Evolutionary conservation across 2,888 invertebrate species (phyloP), one percentile per base, ranked within the genome.

Genomic region (Lottia gigantea): DNA sequence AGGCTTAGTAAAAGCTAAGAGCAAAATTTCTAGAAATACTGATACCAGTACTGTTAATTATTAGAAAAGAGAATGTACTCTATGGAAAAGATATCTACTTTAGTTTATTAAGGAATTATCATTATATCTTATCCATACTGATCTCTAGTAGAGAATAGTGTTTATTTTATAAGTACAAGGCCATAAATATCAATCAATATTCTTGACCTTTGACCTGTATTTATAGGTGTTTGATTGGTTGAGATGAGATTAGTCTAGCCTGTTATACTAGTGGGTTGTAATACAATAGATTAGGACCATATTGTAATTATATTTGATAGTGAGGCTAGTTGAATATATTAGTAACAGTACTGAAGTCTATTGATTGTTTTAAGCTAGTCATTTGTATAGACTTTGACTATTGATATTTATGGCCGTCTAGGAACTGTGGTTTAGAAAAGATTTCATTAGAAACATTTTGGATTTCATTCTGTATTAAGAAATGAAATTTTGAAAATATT

Each of bases 111-210:
- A 31, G 31, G 31, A 31, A 31, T 31, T 31, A 31, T 31, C 31
- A 4, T 4, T 31, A 31, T 6, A 40, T 40, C 40, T 40, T 40
- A 40, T 40, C 40, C 40, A 40, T 40, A 8, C 55, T 55, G 55
- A 55, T 55, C 23, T 23, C 55, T 12, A 55, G 55, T 55, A 14
- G 15, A 23, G 19, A 12, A 23, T 19, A 12, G 19, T 55, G 55
- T 55, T 55, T 55, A 55, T 23, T 23, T 23, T 55, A 23, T 55
- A 55, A 55, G 55, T 23, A 55, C 55, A 55, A 11, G 23, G 55
- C 23, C 55, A 55, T 55, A 55, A 55, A 55, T 55, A 19, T 19
- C 55, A 55, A 55, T 55, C 55, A 55, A 55, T 55, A 55, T 19
- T 23, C 19, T 7, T 55, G 55, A 55, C 55, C 55, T 11, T 55